These are phyloP conservation scores for Scaeva pyrastri DNA, from an alignment of 2,888 invertebrate species.

Conservation along the genomic window DNA sequence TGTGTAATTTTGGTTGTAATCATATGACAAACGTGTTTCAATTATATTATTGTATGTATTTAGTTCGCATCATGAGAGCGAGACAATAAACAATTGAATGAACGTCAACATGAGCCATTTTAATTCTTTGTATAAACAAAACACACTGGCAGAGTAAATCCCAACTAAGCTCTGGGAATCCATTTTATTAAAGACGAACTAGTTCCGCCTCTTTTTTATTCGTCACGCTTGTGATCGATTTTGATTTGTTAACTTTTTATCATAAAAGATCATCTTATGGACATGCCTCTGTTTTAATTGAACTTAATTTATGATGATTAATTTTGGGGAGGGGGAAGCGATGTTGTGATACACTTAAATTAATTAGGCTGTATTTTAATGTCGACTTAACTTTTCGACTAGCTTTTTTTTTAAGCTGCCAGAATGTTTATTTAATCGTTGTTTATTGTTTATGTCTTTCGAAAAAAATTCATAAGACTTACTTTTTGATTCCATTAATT, in stretches of 20 bases:
- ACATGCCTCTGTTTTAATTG: background rate
- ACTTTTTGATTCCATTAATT: too few species aligned
- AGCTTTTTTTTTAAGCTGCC: too few species aligned
- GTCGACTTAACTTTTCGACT: too few species aligned
- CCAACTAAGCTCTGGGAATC: background rate
- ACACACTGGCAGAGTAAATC: background rate
- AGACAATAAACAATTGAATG: too few species aligned
- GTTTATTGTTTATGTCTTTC: background rate
- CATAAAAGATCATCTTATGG: background rate
- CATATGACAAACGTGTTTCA: too few species aligned
- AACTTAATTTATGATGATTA: background rate
- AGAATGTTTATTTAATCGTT: too few species aligned
- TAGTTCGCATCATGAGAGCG: too few species aligned
- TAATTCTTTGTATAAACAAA: background rate
- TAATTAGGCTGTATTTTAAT: too few species aligned
- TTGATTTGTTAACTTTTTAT: background rate
- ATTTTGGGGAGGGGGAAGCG: background rate
- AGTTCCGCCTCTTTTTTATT: conserved; percentile 40
- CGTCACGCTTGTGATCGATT: background rate
- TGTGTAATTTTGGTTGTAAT: too few species aligned
- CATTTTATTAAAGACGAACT: background rate
- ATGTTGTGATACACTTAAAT: background rate
- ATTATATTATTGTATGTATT: too few species aligned
- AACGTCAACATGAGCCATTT: too few species aligned
- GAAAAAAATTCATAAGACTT: too few species aligned